Percentiles rank a stretch among this genome's conserved stretches.
These are phyloP conservation scores for Phainopepla nitens DNA, from an alignment of 2,113 vertebrate genomes.

Conservation along the genomic window DNA sequence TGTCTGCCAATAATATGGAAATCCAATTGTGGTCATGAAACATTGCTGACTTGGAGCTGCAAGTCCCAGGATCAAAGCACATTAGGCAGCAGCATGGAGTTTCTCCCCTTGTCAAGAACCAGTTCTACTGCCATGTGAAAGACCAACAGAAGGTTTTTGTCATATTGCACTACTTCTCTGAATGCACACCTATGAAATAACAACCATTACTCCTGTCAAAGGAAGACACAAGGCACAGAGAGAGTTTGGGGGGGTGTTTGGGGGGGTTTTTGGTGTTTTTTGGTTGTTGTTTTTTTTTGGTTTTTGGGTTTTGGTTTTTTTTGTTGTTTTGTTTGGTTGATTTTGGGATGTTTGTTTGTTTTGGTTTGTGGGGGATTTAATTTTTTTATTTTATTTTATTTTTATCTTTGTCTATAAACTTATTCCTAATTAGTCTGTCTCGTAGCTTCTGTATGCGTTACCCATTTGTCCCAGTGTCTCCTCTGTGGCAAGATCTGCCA, in stretches of 20 bases:
- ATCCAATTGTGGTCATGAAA: neutral
- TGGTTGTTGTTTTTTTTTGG: neutral
- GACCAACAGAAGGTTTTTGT: neutral
- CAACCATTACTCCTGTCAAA: neutral
- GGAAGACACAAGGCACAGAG: neutral
- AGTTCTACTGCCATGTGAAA: neutral
- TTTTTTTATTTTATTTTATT: neutral
- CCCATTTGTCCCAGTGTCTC: neutral
- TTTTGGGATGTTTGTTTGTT: neutral
- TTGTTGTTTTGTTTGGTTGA: neutral
- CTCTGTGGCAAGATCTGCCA: rapidly evolving
- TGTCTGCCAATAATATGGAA: neutral
- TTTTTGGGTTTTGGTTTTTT: neutral
- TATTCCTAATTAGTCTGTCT: neutral
- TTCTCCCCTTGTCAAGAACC: neutral
- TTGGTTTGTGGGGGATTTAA: neutral
- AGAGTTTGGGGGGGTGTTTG: neutral
- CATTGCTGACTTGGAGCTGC: neutral
- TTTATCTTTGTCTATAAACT: neutral
- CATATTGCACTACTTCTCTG: neutral
- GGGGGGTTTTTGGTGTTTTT: neutral
- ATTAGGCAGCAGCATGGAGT: neutral
- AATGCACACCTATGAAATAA: neutral
- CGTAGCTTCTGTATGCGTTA: neutral
- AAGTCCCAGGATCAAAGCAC: neutral